Evolutionary conservation across 2,888 invertebrate species (phyloP), one percentile per base, ranked within the genome.

Genomic region (Chrysolina haemoptera): DNA sequence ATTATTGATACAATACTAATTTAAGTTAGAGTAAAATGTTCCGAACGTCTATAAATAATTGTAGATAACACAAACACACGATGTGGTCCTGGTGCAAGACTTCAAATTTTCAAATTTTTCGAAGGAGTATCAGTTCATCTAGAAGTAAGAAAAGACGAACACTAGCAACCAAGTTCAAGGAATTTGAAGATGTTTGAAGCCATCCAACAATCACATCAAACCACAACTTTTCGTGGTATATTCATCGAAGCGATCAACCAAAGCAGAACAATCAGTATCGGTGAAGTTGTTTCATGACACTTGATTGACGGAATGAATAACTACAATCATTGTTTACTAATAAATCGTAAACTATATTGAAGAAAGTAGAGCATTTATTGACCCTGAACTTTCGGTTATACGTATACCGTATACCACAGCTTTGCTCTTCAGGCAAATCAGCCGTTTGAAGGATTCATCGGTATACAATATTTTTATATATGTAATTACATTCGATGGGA

Each of bases 331-430:
- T 65, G 65, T 75, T 77, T 70, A 68, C 68, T 73, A 66, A 46
- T 66, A 64, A 77, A 68, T 76, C 79, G 76, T 79, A 77, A 70
- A 73, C 76, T 70, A 71, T 76, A 77, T 77, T 78, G 75, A 80
- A 80, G 83, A 83, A 82, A 83, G 83, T 83, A 74, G 82, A 82
- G 73, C 81, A 76, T 76, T 77, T 71, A 73, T 59, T 78, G 82
- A 81, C 83, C 83, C 62, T 83, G 83, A 83, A 83, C 83, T 82
- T 82, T 83, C 82, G 72, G 76, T 78, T 79, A 68, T 62, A 53
- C 53, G 20, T 79, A 68, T 62, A 53, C 53, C 11, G 53, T 53
- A 53, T 53, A 53, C 53, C 53, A 53, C 48, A 53, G 53, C 14
- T 59, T 27, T 59, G 59, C 27, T 59, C 59, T 59, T 59, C 59